A percentile compares a stretch with the other conserved stretches of the same genome.
Conservation (phyloP, 2,113 vertebrate species). For the Pseudonaja textilis region DNA sequence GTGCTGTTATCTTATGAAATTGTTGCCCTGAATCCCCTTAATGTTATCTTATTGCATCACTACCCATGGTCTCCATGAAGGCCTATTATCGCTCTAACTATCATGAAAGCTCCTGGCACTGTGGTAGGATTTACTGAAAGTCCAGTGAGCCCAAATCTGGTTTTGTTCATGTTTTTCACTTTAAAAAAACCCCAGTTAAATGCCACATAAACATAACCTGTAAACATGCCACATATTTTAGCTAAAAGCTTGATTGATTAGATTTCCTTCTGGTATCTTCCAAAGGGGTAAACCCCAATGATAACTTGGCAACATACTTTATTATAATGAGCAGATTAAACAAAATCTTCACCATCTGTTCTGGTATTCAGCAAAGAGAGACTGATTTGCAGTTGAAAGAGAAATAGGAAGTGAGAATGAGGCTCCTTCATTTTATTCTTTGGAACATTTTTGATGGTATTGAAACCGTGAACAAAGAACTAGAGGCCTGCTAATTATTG, state of each 20-base stretch:
- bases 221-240: not conserved
- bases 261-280: not conserved
- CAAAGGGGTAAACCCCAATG: not conserved
- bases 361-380: not conserved
- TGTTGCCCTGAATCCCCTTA: not conserved
- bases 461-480: not conserved
- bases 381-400: constrained; percentile 13
- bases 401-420: not conserved
- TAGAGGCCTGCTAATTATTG: not conserved
- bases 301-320: constrained; percentile 39
- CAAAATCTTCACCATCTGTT: constrained; percentile 53
- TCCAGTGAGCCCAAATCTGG: not conserved
- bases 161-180: not conserved
- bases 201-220: not conserved
- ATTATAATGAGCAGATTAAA: constrained; percentile 73
- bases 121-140: not conserved
- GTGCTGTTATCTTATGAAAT: too few species aligned
- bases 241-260: not conserved
- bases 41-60: not conserved
- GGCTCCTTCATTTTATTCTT: not conserved
- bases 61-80: not conserved
- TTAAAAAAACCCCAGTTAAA: not conserved
- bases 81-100: not conserved
- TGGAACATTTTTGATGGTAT: not conserved
- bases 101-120: not conserved